Evolutionary conservation across 2,113 vertebrate species (phyloP).

Genomic region (Rhegmatorhina hoffmannsi): DNA sequence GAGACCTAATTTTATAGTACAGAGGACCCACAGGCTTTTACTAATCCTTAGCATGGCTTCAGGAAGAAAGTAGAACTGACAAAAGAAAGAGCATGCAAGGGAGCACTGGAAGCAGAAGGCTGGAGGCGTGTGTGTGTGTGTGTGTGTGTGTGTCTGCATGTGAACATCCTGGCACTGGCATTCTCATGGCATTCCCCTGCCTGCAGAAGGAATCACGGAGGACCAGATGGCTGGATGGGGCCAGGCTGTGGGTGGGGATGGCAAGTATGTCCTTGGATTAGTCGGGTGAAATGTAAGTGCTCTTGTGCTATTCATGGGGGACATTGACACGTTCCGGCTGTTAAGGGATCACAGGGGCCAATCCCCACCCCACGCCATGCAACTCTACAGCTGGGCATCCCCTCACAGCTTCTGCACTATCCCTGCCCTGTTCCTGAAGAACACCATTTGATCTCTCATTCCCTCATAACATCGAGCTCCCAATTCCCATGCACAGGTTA

Average conservation of each 20-base stretch:
- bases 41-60: background rate
- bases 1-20: conserved; percentile 24
- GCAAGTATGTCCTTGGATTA: background rate
- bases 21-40: background rate
- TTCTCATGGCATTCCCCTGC: conserved; percentile 52
- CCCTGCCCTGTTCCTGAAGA: background rate
- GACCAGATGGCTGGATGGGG: conserved; percentile 41
- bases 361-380: background rate
- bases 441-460: background rate
- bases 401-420: background rate
- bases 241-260: background rate
- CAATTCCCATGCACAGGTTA: background rate
- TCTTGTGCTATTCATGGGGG: background rate
- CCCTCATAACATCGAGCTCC: background rate
- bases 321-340: background rate
- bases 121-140: conserved; percentile 29
- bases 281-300: background rate
- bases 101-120: conserved; percentile 38
- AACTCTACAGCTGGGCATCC: background rate
- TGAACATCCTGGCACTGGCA: background rate
- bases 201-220: conserved; percentile 18
- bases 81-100: conserved; percentile 42
- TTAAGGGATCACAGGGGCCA: background rate
- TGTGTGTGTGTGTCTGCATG: background rate
- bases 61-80: background rate